Evolutionary conservation across 2,888 invertebrate genomes (phyloP).

Genomic region (Lasioglossum villosulum): DNA sequence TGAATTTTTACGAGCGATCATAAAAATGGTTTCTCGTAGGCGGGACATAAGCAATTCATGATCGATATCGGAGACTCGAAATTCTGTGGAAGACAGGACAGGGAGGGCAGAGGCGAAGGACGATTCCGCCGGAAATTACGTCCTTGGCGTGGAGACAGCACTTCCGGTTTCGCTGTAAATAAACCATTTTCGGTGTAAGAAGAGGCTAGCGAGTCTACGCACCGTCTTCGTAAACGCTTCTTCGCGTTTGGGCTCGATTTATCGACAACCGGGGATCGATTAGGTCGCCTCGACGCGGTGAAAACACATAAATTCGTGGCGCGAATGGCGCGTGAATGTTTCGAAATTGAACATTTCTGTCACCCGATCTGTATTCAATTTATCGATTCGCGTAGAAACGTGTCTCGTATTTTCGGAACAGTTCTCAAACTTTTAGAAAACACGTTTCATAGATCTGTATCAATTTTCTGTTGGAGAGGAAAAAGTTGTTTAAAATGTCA

Average conservation of each 20-base stretch:
- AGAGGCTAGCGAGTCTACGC: constrained; percentile 41
- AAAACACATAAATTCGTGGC: constrained; percentile 18
- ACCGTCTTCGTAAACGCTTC: constrained; percentile 36
- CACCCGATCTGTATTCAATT: background rate
- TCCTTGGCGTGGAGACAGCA: constrained; percentile 71
- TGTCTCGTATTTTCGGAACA: background rate
- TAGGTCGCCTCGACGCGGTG: background rate
- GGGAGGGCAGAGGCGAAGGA: constrained; percentile 41
- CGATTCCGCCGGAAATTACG: constrained; percentile 78
- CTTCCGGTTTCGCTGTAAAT: constrained; percentile 74
- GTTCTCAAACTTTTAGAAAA: background rate
- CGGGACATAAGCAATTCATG: constrained; percentile 66
- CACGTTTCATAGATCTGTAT: too few relatives aligned
- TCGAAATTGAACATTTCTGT: background rate
- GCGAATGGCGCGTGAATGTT: background rate
- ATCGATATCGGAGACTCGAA: constrained; percentile 62
- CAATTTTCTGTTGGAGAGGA: too few relatives aligned
- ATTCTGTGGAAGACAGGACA: constrained; percentile 36
- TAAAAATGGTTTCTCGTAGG: constrained; percentile 56
- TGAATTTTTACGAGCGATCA: constrained; percentile 62
- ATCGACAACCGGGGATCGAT: constrained; percentile 23
- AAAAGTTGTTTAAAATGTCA: too few relatives aligned
- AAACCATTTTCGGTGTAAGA: constrained; percentile 53
- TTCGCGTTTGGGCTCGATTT: constrained; percentile 36
- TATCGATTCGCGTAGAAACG: background rate